These are phyloP conservation scores for Pilophorus perplexus DNA, from an alignment of 2,888 invertebrate genomes.

Conservation along the genomic window DNA sequence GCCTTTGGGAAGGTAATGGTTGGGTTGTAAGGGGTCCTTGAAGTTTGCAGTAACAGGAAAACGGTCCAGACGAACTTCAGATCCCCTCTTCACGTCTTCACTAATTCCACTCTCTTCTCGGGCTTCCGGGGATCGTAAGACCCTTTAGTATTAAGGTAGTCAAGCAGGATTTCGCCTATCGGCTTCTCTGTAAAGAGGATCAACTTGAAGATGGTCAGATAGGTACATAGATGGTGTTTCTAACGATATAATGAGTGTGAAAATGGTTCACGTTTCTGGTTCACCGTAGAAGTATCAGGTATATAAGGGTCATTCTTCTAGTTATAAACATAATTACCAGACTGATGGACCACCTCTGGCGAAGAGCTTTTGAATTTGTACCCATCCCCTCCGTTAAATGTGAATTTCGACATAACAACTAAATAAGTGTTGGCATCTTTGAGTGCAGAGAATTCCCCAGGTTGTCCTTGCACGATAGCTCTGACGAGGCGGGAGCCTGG, in stretches of 20 bases:
- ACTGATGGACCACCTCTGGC: too few species aligned
- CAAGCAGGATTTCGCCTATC: not conserved
- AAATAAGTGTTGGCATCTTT: constrained; percentile 52
- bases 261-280: too few species aligned
- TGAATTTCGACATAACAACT: constrained; percentile 64
- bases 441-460: constrained; percentile 65
- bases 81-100: not conserved
- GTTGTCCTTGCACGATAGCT: constrained; percentile 61
- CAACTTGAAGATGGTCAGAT: too few species aligned
- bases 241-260: too few species aligned
- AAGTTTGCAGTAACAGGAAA: too few species aligned
- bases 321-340: too few species aligned
- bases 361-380: constrained; percentile 58
- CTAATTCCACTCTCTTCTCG: not conserved
- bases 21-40: too few species aligned
- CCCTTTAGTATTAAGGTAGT: constrained; percentile 3
- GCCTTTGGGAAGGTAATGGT: too few species aligned
- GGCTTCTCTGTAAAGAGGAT: constrained; percentile 9
- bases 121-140: constrained; percentile 13
- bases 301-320: too few species aligned
- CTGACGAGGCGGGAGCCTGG: constrained; percentile 61
- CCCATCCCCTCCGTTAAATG: constrained; percentile 74
- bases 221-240: too few species aligned
- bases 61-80: not conserved
- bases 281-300: too few species aligned